Percentiles rank a stretch among this genome's conserved stretches.
Conservation (phyloP, 2,113 vertebrate species). For the Anarrhichthys ocellatus region DNA sequence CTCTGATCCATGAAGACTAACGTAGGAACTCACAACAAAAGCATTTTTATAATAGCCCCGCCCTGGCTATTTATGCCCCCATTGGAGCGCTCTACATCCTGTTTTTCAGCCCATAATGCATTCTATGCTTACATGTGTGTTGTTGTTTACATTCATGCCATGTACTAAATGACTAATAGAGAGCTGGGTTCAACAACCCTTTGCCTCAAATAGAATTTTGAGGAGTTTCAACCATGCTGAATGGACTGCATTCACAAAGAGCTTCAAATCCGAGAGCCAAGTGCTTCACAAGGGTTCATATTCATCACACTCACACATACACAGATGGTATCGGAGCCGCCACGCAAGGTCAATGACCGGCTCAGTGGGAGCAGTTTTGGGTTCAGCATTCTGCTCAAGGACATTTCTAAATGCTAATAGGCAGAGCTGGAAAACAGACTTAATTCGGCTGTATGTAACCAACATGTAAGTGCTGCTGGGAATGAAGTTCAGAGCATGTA, state of each 20-base stretch:
- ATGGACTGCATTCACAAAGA: slow-evolving; percentile 32
- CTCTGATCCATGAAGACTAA: slow-evolving; percentile 28
- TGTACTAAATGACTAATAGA: neutral
- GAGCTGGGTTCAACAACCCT: neutral
- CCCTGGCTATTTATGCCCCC: slow-evolving; percentile 47
- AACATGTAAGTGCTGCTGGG: neutral
- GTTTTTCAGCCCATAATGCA: neutral
- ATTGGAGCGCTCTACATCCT: neutral
- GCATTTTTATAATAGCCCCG: slow-evolving; percentile 52
- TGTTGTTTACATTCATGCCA: slow-evolving; percentile 20
- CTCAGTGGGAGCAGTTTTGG: slow-evolving; percentile 11
- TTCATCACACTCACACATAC: slow-evolving; percentile 27
- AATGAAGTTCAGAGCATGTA: neutral
- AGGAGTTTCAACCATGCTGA: neutral
- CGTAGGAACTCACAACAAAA: slow-evolving; percentile 23
- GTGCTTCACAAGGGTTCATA: slow-evolving; percentile 39
- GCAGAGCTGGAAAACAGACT: neutral
- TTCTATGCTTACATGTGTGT: slow-evolving; percentile 22
- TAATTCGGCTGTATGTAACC: neutral
- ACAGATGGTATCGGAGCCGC: slow-evolving; percentile 7
- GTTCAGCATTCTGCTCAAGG: slow-evolving; percentile 28
- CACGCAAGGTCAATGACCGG: slow-evolving; percentile 16
- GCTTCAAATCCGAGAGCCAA: neutral
- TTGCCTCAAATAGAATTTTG: neutral
- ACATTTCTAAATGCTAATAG: slow-evolving; percentile 8